phyloP scores from a whole-genome alignment of 2,888 invertebrate species.

The Onchidella celtica region DNA sequence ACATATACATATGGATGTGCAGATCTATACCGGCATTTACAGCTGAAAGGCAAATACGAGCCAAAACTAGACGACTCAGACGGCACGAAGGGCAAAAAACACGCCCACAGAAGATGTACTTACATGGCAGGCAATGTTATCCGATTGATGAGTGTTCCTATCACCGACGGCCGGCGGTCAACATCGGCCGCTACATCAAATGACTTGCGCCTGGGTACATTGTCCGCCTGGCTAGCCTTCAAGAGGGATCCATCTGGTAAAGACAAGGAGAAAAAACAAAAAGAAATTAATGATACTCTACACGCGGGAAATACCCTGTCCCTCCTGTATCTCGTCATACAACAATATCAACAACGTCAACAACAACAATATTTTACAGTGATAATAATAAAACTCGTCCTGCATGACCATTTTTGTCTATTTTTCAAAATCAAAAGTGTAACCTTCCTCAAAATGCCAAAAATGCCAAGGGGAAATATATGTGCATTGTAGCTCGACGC shows the following conservation, averaged over 20 bases:
- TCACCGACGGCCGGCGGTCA: slow-evolving; percentile 39
- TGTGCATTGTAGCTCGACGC: too few species aligned
- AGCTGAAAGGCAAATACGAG: background rate
- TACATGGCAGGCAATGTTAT: slow-evolving; percentile 46
- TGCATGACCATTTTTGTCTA: too few species aligned
- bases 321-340: too few species aligned
- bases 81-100: background rate
- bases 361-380: too few species aligned
- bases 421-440: too few species aligned
- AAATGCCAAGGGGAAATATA: too few species aligned
- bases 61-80: background rate
- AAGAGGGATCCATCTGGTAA: slow-evolving; percentile 25
- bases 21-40: background rate
- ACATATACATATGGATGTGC: too few species aligned
- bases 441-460: too few species aligned
- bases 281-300: background rate
- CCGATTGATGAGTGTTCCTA: slow-evolving; percentile 43
- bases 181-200: slow-evolving; percentile 42
- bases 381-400: too few species aligned
- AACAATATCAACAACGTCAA: too few species aligned
- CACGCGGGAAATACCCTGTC: too few species aligned
- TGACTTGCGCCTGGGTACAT: slow-evolving; percentile 24
- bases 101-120: background rate
- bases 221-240: slow-evolving; percentile 28
- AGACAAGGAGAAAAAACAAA: background rate